Conservation (phyloP, 2,888 invertebrate species). For the Lissonota sp. region DNA sequence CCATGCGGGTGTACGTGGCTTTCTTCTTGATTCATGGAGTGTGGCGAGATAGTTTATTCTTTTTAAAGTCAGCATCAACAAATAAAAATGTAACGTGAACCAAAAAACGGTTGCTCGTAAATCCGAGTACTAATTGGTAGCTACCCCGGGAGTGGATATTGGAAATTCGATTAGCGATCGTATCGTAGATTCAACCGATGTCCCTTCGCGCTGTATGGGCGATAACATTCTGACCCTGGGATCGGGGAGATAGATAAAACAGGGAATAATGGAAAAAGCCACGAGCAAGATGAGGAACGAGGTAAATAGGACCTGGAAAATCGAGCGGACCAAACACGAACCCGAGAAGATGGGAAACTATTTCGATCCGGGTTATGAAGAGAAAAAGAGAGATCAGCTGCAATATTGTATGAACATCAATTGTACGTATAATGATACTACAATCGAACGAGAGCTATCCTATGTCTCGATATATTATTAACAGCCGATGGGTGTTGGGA, state of each 20-base stretch:
- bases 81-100: constrained; percentile 26
- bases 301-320: constrained; percentile 11
- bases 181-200: constrained; percentile 43
- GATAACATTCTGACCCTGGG: constrained; percentile 21
- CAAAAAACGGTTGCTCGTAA: constrained; percentile 41
- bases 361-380: constrained; percentile 11
- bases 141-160: constrained; percentile 39
- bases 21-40: constrained; percentile 44
- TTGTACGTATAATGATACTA: constrained; percentile 1
- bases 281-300: background rate
- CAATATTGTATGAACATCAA: constrained; percentile 30
- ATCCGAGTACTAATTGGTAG: constrained; percentile 57
- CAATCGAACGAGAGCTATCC: constrained; percentile 46
- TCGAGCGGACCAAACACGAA: background rate
- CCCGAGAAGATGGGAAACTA: constrained; percentile 32
- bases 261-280: constrained; percentile 21
- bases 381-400: background rate
- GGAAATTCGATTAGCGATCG: constrained; percentile 59
- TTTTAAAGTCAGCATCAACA: background rate
- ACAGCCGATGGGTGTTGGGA: constrained; percentile 25
- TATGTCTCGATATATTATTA: constrained; percentile 63
- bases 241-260: constrained; percentile 1
- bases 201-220: constrained; percentile 30
- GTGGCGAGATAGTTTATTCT: constrained; percentile 4
- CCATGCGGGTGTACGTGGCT: too few relatives aligned